Percentiles rank a stretch among this genome's conserved stretches.
Conservation (phyloP, 2,797 vertebrate genomes). For the Sebastes iracundus region DNA sequence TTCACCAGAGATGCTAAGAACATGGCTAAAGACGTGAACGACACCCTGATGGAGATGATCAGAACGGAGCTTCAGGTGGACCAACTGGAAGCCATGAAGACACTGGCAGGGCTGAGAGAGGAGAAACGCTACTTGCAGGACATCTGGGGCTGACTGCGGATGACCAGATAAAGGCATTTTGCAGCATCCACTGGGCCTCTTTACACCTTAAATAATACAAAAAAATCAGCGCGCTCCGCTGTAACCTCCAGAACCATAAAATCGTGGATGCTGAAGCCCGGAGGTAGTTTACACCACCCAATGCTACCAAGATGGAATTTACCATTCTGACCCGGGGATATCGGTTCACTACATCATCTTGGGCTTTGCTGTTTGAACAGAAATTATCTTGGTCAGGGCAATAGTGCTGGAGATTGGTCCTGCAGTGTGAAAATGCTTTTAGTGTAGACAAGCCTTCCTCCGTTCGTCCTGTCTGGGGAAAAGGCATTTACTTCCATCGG, state of each 20-base stretch:
- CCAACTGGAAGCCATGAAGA: constrained; percentile 91
- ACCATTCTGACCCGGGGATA: constrained; percentile 62
- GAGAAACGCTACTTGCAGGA: constrained; percentile 93
- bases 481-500: constrained; percentile 60
- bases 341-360: constrained; percentile 60
- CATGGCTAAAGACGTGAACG: constrained; percentile 93
- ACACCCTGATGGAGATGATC: constrained; percentile 87
- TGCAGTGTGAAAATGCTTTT: constrained; percentile 72
- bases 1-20: constrained; percentile 92
- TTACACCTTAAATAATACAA: constrained; percentile 1
- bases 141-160: constrained; percentile 88
- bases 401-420: constrained; percentile 61
- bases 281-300: constrained; percentile 53
- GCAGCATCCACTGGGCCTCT: constrained; percentile 17
- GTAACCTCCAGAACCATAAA: constrained; percentile 53
- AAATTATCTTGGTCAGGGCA: constrained; percentile 66
- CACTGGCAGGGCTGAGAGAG: constrained; percentile 87
- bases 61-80: constrained; percentile 82
- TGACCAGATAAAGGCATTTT: constrained; percentile 32
- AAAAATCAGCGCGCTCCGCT: constrained; percentile 55
- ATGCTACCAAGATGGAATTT: constrained; percentile 48
- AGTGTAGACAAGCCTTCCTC: constrained; percentile 50
- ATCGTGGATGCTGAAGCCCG: constrained; percentile 47
- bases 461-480: constrained; percentile 50
- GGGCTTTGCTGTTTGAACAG: constrained; percentile 66